Base-by-base conservation (phyloP, 2,888 invertebrate genomes). In the Patella depressa region DNA sequence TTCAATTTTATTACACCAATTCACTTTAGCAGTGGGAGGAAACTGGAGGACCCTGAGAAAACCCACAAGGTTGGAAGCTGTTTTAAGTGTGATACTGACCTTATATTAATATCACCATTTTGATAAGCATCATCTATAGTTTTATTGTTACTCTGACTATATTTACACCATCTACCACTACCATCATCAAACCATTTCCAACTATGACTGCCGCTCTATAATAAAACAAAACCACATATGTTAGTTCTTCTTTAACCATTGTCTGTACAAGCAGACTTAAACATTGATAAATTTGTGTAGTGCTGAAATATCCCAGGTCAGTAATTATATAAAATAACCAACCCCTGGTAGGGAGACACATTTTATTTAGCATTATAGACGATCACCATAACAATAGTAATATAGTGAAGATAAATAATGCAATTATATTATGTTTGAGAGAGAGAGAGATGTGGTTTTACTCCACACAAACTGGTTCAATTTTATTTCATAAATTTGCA, bases 171-270 rank as follows among this genome's bases (percentile, higher is more conserved):
- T 87, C 95, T 94, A 4, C 95, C 95, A 15, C 94, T 94, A n/a
- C 94, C 94, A 74, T 96, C 93, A 90, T 96, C 96, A 90, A 95
- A 96, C 96, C 96, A 96, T 85, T 95, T 95, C 96, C 96, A 96
- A 19, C 90, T 88, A 75, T 93, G 92, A 79, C 85, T 87, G 75
- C 87, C 85, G 75, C 84, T 87, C 91, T 90, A 82, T 11, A 80
- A 72, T 9, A 24, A 19, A 45, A 9, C 45, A 45, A 45, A 45
- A 45, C 45, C 9, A 45, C 45, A 7, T 5, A 45, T 45, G 7
- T 45, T 9, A 45, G 9, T 45, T 70, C n/a, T 24, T 34, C 71
- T 75, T 70, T 7, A 70, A 71, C 0, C 11, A 71, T 69, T 71
- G 7, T 71, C 19, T 19, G 17, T 4, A 45, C 34, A 57, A 24